A percentile compares a stretch with the other conserved stretches of the same genome.
Evolutionary conservation across 1,140 invertebrate species (phyloP).

Genomic region (Calephelis nemesis): DNA sequence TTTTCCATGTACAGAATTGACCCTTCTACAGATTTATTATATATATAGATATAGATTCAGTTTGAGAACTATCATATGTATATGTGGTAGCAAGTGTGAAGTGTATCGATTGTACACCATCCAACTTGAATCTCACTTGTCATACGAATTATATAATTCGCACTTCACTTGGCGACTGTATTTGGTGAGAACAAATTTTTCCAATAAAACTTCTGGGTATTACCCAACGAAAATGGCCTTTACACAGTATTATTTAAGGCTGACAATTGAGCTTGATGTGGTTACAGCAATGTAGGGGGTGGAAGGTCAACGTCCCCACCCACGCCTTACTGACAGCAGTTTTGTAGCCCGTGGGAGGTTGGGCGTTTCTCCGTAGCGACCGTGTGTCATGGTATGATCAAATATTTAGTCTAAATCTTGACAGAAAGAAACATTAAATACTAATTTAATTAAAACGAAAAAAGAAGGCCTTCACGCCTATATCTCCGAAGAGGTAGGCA

Average conservation of each 20-base stretch:
- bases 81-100: slow-evolving; percentile 4
- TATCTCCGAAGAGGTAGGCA: too few species aligned
- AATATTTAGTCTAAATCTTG: slow-evolving; percentile 43
- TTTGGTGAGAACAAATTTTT: slow-evolving; percentile 60
- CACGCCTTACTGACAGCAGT: slow-evolving; percentile 32
- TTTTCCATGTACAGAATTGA: too few species aligned
- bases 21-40: too few species aligned
- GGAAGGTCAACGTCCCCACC: slow-evolving; percentile 61
- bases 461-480: too few species aligned
- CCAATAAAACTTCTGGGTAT: slow-evolving; percentile 52
- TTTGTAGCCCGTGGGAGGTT: slow-evolving; percentile 40
- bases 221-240: slow-evolving; percentile 36
- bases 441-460: too few species aligned
- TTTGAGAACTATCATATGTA: too few species aligned
- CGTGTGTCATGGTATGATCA: slow-evolving; percentile 44
- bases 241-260: slow-evolving; percentile 48
- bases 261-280: slow-evolving; percentile 43
- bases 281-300: slow-evolving; percentile 40
- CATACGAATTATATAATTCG: slow-evolving; percentile 52
- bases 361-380: slow-evolving; percentile 33
- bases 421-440: not conserved
- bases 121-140: slow-evolving; percentile 31
- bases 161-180: slow-evolving; percentile 58
- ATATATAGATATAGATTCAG: too few species aligned
- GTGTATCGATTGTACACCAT: slow-evolving; percentile 21